Evolutionary conservation across 2,888 invertebrate genomes (phyloP), one percentile per base, ranked within the genome.

Genomic region (Epirrhoe alternata): DNA sequence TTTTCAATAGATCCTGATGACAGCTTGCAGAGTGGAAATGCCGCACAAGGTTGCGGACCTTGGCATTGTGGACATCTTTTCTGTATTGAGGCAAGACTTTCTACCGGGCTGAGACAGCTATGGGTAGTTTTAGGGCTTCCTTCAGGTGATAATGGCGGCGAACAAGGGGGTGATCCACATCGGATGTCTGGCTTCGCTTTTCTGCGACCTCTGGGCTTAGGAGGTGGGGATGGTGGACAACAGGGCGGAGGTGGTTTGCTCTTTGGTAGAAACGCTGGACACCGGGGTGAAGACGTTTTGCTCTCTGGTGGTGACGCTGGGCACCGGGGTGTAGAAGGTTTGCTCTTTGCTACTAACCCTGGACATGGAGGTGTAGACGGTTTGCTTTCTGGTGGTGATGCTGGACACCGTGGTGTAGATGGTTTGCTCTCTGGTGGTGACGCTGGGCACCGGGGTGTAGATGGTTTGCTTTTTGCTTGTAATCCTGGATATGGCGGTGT

Each of bases 31-130:
- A 55, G 12, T 3, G 64, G 59, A 12, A 38, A 59, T n/a, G 24
- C 7, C 7, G 0, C 6, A 16, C 64, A 64, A 0, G 59, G 64
- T n/a, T 14, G 10, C 53, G 47, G 47, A 12, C 35, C 38, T 6
- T 58, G 53, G 31, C 58, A 58, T 58, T 58, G 17, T 2, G 47
- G 58, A 31, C 58, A 58, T 16, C n/a, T 53, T n/a, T 45, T 63
- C 17, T 63, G 16, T 14, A 17, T 52, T 6, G 2, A 54, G 47
- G 24, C 16, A 45, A 16, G 52, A 12, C 33, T 52, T n/a, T 33
- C 10, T 2, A 17, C 52, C 1, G 58, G 58, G 35, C 35, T 64
- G 31, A 58, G 58, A 33, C 59, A 59, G 53, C 50, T 24, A 33
- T 59, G 59, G 7, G 64, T 54, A 10, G 6, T 1, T 14, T 64